phyloP scores from a whole-genome alignment of 2,113 vertebrate genomes.

The cat (Felis catus) region F.catus_Fca126_mat1.0 CM031420.1:1193001-1193500 shows the following conservation, averaged over 20 bases:
- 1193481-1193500: background rate
- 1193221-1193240: background rate
- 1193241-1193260: background rate
- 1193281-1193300: too few relatives aligned
- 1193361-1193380: background rate
- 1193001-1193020: background rate
- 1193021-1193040: too few relatives aligned
- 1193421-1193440: background rate
- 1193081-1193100: background rate
- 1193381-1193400: background rate
- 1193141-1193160: background rate
- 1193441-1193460: background rate
- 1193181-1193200: too few relatives aligned
- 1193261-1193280: background rate
- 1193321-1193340: too few relatives aligned
- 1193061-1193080: too few relatives aligned
- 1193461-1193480: background rate
- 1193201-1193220: rapidly evolving
- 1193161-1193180: background rate
- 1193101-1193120: too few relatives aligned
- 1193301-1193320: rapidly evolving
- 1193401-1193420: background rate
- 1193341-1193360: background rate
- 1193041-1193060: background rate
- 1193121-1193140: too few relatives aligned